Conservation (phyloP, 2,888 invertebrate genomes). For the Leptinotarsa rubiginosa region DNA sequence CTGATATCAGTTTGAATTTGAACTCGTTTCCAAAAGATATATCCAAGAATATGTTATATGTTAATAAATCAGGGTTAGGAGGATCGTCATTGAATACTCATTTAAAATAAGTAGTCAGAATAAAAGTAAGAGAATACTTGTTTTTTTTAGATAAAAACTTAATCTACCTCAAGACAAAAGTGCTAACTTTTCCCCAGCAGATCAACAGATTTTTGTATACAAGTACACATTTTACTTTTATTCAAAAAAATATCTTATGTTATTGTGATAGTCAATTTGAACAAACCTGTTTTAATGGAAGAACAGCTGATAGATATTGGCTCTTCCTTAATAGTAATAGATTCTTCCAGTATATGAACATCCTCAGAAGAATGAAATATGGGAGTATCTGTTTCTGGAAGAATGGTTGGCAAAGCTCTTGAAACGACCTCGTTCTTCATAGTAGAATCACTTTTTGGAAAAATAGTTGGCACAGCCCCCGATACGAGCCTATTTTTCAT, state of each 20-base stretch:
- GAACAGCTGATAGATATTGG: background rate
- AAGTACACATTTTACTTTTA: background rate
- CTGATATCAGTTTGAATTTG: too few relatives aligned
- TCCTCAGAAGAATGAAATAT: background rate
- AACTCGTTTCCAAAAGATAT: too few relatives aligned
- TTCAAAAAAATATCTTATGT: background rate
- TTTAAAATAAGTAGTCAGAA: too few relatives aligned
- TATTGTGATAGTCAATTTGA: background rate
- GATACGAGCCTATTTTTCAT: background rate
- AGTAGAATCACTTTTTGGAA: background rate
- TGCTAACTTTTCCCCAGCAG: too few relatives aligned
- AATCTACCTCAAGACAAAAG: too few relatives aligned
- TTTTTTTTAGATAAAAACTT: too few relatives aligned
- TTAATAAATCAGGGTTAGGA: too few relatives aligned
- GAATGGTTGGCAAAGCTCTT: background rate
- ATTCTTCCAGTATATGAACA: background rate
- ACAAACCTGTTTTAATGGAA: slow-evolving; percentile 9
- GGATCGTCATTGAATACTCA: too few relatives aligned
- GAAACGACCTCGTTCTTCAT: background rate
- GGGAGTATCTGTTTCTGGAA: background rate
- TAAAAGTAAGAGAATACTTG: too few relatives aligned
- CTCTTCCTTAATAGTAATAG: slow-evolving; percentile 4
- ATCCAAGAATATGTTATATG: too few relatives aligned
- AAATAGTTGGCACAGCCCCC: slow-evolving; percentile 1
- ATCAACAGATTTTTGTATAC: too few relatives aligned